These are phyloP conservation scores for Neoarius graeffei DNA, from an alignment of 2,113 vertebrate species.

Conservation along the genomic window DNA sequence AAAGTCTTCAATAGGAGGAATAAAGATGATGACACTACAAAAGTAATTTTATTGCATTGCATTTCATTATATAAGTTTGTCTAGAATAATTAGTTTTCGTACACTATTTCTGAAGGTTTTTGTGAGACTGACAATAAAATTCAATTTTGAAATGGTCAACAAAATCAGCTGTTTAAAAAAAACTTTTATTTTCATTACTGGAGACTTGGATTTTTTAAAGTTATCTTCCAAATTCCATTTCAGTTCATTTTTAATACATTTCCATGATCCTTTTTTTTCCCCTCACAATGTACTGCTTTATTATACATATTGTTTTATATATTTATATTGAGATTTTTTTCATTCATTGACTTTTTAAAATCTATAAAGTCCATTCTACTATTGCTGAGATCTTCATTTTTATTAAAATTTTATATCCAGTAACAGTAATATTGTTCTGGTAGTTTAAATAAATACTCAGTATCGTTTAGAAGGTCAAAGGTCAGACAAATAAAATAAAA, in stretches of 20 bases:
- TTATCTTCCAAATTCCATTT: background rate
- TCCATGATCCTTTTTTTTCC: background rate
- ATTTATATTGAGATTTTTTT: background rate
- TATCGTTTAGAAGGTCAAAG: background rate
- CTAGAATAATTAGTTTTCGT: background rate
- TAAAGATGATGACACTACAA: background rate
- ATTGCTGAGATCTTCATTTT: background rate
- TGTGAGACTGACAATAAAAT: background rate
- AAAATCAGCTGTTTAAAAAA: background rate
- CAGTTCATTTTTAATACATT: background rate
- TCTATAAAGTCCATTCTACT: background rate
- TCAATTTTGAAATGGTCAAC: background rate
- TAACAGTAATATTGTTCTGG: background rate
- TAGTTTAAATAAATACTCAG: background rate
- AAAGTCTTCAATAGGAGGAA: background rate
- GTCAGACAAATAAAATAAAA: background rate
- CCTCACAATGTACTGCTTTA: background rate
- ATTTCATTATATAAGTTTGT: background rate
- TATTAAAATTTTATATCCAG: background rate
- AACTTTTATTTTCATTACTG: background rate
- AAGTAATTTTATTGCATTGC: background rate
- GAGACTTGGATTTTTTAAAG: background rate
- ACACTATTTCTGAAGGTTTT: background rate
- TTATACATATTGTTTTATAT: background rate
- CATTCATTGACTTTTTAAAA: background rate